These are phyloP conservation scores for Zaprionus africanus DNA, from an alignment of 1,140 invertebrate genomes.

Conservation along the genomic window DNA sequence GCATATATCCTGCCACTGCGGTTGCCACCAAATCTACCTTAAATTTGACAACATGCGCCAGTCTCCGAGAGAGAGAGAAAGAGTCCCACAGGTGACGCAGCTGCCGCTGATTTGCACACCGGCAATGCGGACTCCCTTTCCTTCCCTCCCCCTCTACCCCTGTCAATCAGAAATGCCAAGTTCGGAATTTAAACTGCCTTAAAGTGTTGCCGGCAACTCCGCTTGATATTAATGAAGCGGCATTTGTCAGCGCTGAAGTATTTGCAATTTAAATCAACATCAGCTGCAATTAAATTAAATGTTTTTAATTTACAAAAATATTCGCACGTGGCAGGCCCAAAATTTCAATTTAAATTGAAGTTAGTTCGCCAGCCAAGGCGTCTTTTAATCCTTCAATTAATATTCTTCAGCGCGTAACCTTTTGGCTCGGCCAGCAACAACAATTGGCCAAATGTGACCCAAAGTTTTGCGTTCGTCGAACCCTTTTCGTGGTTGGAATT, in stretches of 20 bases:
- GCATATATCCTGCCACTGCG: conserved; percentile 50
- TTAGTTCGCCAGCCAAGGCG: conserved; percentile 62
- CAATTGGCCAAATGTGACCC: conserved; percentile 59
- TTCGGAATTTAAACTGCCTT: conserved; percentile 64
- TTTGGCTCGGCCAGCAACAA: conserved; percentile 22
- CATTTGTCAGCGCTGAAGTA: conserved; percentile 70
- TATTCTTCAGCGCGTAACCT: conserved; percentile 72
- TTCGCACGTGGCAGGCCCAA: conserved; percentile 68
- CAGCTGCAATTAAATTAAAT: conserved; percentile 81
- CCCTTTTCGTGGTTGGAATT: conserved; percentile 77
- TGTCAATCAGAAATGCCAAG: conserved; percentile 67
- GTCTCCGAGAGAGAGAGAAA: conserved; percentile 47
- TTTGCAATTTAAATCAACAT: conserved; percentile 75
- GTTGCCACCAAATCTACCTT: conserved; percentile 76
- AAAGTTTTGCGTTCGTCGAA: conserved; percentile 52
- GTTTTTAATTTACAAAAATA: conserved; percentile 68
- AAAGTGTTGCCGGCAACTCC: conserved; percentile 45
- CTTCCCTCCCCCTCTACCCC: not conserved
- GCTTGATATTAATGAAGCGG: conserved; percentile 62
- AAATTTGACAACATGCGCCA: conserved; percentile 76
- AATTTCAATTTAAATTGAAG: conserved; percentile 82
- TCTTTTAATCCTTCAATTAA: conserved; percentile 82
- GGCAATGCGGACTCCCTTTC: not conserved
- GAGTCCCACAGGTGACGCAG: conserved; percentile 63
- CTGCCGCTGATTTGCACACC: conserved; percentile 51